Conservation (phyloP, 2,113 vertebrate species). For the Apodemus sylvaticus region DNA sequence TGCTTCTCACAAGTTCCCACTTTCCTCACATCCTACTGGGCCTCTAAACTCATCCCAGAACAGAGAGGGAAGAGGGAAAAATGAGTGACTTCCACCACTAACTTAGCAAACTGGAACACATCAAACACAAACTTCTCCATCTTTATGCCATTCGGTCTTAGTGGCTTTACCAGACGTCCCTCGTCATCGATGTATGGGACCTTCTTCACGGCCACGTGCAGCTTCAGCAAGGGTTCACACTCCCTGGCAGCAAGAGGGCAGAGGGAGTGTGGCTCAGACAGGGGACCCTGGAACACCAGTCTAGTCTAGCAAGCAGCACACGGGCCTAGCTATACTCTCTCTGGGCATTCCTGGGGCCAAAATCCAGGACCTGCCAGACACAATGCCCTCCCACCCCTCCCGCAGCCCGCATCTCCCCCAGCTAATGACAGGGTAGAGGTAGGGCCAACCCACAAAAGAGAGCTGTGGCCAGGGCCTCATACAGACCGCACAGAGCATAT, state of each 20-base stretch:
- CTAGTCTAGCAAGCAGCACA: background rate
- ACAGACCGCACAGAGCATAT: rapidly evolving
- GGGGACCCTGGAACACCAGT: rapidly evolving
- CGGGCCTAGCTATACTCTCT: background rate
- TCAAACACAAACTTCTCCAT: constrained; percentile 99
- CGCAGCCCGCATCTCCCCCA: too few relatives aligned
- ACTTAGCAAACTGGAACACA: constrained; percentile 96
- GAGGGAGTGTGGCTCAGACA: background rate
- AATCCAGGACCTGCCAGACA: background rate
- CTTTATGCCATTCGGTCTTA: constrained; percentile 94
- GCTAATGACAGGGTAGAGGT: background rate
- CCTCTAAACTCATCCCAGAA: background rate
- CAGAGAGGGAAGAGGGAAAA: background rate
- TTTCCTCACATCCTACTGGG: background rate
- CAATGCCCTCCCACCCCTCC: too few relatives aligned
- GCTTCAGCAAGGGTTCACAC: constrained; percentile 87
- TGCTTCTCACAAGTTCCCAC: background rate
- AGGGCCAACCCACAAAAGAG: rapidly evolving
- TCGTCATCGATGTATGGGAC: constrained; percentile 91
- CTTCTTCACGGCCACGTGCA: constrained; percentile 95
- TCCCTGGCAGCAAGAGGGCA: constrained; percentile 80
- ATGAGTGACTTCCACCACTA: constrained; percentile 63
- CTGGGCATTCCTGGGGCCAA: background rate
- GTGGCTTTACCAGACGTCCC: constrained; percentile 91
- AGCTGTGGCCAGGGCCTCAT: background rate